Percentiles rank a stretch among this genome's conserved stretches.
phyloP scores from a whole-genome alignment of 1,140 invertebrate species.

The Hyphantria cunea region DNA sequence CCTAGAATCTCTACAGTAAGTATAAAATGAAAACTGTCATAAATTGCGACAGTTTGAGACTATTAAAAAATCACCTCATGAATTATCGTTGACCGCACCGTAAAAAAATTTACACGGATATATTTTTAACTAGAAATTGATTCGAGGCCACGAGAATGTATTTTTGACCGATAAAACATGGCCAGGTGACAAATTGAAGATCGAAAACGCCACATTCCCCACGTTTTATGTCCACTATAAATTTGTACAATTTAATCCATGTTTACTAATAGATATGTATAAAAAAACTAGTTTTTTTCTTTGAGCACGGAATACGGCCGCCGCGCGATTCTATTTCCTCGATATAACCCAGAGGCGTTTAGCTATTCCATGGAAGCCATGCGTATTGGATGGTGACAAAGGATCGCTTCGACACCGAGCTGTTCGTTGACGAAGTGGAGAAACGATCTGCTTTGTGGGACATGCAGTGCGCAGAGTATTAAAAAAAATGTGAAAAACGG shows the following conservation, averaged over 20 bases:
- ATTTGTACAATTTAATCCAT: conserved; percentile 15
- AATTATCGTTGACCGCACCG: conserved; percentile 10
- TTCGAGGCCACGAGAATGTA: neutral
- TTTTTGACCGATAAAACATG: conserved; percentile 15
- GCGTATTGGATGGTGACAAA: neutral
- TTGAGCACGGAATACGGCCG: too few species aligned
- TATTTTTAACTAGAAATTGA: conserved; percentile 3
- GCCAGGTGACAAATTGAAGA: conserved; percentile 22
- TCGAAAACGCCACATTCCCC: conserved; percentile 6
- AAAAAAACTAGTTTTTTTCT: too few species aligned
- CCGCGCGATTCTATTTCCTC: neutral
- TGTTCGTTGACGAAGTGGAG: conserved; percentile 4
- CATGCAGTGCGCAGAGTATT: conserved; percentile 5
- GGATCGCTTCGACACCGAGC: conserved; percentile 2
- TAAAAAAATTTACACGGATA: conserved; percentile 3
- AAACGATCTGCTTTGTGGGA: conserved; percentile 5
- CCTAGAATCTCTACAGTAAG: too few species aligned
- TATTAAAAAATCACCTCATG: neutral
- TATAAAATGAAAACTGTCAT: too few species aligned
- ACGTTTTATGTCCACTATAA: too few species aligned
- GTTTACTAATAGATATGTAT: too few species aligned
- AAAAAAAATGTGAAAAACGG: conserved; percentile 1
- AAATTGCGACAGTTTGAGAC: too few species aligned
- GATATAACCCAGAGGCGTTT: too few species aligned
- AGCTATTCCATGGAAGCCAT: too few species aligned